phyloP scores from a whole-genome alignment of 2,797 vertebrate genomes.

The Eutrigla gurnardus region DNA sequence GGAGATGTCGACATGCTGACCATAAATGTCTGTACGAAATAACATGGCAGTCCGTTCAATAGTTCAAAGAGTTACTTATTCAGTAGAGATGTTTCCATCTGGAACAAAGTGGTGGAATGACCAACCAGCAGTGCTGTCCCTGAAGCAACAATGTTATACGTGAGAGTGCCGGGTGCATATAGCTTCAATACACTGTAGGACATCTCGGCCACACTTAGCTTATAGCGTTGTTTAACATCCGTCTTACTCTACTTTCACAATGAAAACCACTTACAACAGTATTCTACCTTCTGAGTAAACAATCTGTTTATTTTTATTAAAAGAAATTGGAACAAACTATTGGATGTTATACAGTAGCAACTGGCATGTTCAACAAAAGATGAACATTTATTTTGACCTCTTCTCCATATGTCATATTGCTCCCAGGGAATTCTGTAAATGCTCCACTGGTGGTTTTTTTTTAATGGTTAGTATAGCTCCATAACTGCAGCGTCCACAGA shows the following conservation, averaged over 20 bases:
- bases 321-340: not conserved
- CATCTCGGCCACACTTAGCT: not conserved
- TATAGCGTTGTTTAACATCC: not conserved
- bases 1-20: not conserved
- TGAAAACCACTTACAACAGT: not conserved
- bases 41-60: not conserved
- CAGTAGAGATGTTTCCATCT: not conserved
- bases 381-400: not conserved
- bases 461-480: constrained; percentile 11
- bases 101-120: not conserved
- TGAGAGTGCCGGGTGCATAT: not conserved
- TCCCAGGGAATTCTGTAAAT: constrained; percentile 11
- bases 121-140: not conserved
- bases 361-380: not conserved
- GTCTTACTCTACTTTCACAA: not conserved
- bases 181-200: not conserved
- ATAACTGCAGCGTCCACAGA: not conserved
- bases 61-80: no score
- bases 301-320: not conserved
- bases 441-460: constrained; percentile 6
- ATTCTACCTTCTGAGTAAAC: not conserved
- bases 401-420: not conserved
- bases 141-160: not conserved
- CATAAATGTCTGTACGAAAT: not conserved
- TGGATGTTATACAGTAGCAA: constrained; percentile 2